Percentiles rank a stretch among this genome's conserved stretches.
Evolutionary conservation across 2,888 invertebrate species (phyloP).

Genomic region (Bursaphelenchus okinawaensis): DNA sequence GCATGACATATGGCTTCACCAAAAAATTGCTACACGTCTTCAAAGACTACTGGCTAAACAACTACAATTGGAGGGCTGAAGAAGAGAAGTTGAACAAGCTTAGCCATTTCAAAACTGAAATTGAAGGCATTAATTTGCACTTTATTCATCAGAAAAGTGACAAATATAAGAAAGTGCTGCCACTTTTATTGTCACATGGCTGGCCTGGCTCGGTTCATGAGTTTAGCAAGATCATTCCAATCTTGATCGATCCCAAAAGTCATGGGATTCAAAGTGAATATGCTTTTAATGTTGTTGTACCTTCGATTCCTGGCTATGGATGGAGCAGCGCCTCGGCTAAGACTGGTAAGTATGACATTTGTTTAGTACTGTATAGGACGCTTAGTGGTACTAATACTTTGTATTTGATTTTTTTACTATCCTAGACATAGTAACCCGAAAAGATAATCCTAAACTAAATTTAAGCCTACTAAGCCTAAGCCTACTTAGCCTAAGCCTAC

Average conservation of each 20-base stretch:
- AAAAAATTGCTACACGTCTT: constrained; percentile 64
- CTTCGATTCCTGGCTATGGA: constrained; percentile 64
- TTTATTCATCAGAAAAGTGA: constrained; percentile 69
- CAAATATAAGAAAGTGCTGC: constrained; percentile 62
- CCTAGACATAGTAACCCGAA: no score
- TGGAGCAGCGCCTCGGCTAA: neutral
- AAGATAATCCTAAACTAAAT: no score
- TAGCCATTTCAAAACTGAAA: constrained; percentile 71
- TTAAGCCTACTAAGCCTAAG: no score
- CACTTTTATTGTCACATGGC: constrained; percentile 73
- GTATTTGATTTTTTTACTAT: no score
- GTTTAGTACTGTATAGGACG: no score
- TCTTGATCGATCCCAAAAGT: constrained; percentile 63
- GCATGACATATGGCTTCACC: constrained; percentile 78
- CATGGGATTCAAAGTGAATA: constrained; percentile 28
- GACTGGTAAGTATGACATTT: no score
- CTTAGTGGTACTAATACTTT: no score
- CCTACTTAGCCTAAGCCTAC: no score
- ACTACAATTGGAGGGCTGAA: constrained; percentile 71
- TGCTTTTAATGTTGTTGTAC: constrained; percentile 60
- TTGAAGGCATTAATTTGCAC: constrained; percentile 70
- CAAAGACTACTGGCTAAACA: constrained; percentile 71
- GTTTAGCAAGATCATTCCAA: constrained; percentile 61
- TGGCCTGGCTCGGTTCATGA: constrained; percentile 67
- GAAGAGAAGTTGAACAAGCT: constrained; percentile 71